Evolutionary conservation across 2,888 invertebrate species (phyloP), one percentile per base, ranked within the genome.

Genomic region (Choreutis nemorana): DNA sequence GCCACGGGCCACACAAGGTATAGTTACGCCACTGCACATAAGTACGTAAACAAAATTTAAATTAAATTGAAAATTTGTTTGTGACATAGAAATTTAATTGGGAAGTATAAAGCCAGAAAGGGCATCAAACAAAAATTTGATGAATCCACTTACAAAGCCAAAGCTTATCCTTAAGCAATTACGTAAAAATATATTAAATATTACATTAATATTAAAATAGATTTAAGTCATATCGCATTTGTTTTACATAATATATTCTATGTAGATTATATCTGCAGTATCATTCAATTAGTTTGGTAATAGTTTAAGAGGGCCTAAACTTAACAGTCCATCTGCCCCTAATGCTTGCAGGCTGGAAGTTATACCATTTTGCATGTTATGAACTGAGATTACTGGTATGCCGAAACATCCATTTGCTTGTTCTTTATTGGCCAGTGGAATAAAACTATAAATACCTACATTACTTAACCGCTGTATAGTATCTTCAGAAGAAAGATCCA

Each of bases 361-460:
- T 26, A 83, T 60, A 1, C 84, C 81, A 48, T 85, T 85, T 35
- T 83, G 77, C 33, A 83, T 80, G 35, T 83, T 84, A 45, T 86
- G 85, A 28, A 85, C 82, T 2, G 86, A 84, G 29, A 87, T 82
- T 33, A 90, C 84, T 2, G 90, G 90, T 29, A 90, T 73, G 7
- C 87, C 89, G 42, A 86, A 89, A 35, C 83, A 83, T 3, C 87
- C 86, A 20, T 81, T 82, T 0, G 79, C 65, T 36, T 82, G 82
- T 33, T 83, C 83, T 12, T 84, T 66, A 41, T 85, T 85, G 2
- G 86, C 86, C 35, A 90, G 52, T 1, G 90, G 89, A 44, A 90
- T 89, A 60, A 86, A 89, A 65, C 86, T 87, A 48, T 84, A 83
- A 37, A 90, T 87, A 23, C 90, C 90, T 47, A 89, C 67, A 48